Evolutionary conservation across 35 echinoderm and acorn worm species (phyloP), one percentile per base, ranked within the genome.

Genomic region (Nesometra sesokonis): DNA sequence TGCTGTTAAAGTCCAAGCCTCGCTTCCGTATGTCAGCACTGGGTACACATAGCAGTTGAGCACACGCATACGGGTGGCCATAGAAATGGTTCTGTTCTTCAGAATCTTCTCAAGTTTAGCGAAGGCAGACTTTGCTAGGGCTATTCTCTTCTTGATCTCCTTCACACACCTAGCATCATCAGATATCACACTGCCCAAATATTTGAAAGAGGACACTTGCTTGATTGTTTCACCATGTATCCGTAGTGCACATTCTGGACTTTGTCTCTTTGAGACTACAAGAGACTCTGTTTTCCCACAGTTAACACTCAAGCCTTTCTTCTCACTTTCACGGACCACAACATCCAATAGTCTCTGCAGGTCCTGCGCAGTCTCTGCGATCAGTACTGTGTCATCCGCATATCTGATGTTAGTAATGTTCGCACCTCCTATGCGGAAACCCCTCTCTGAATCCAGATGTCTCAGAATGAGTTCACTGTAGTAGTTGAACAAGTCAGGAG

Each of bases 391-490:
- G 29, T 84, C 82, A 46, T 43, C 33, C 46, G 82, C 82, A 43
- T 84, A 84, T 11, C 40, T 35, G 35, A 84, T 13, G 29, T 84
- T 43, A 3, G 34, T 84, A 43, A 83, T 13, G 29, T 84, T 35
- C 8, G 43, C 17, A 46, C 82, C 82, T 3, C 36, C 36, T 19
- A 43, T 36, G 13, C 36, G 43, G 5, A 84, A 32, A 0, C 39
- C 82, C 13, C 5, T 5, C 7, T 29, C 29, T n/a, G 43, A 7
- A 4, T 84, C 36, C 82, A 84, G 29, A 19, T 36, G 0, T 19
- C 82, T 84, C 0, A 84, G 82, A 15, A 84, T 84, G 5, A 17
- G 35, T 30, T 84, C 39, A 30, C 82, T 84, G 82, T 84, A 46
- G 5, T 9, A 46, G 37, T 38, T 84, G 19, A 84, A 84, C 5